Conservation (phyloP, 2,797 vertebrate species). For the Trachops cirrhosus region DNA sequence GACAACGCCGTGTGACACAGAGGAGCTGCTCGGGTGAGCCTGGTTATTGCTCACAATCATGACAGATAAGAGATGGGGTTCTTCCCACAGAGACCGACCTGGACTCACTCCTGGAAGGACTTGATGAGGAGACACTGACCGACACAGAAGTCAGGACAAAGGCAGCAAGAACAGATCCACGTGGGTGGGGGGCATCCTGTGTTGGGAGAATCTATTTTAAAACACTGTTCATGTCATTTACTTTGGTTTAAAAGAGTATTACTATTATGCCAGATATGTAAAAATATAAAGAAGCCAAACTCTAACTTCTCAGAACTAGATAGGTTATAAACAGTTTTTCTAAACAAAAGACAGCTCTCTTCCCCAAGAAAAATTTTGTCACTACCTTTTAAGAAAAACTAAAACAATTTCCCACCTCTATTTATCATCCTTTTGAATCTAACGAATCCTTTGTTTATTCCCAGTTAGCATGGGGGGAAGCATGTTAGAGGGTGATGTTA, state of each 20-base stretch:
- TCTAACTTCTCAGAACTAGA: neutral
- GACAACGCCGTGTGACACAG: neutral
- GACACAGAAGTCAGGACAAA: neutral
- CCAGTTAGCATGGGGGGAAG: too few relatives aligned
- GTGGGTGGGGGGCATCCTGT: neutral
- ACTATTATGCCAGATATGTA: neutral
- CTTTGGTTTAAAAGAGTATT: neutral
- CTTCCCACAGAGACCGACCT: neutral
- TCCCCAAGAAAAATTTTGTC: neutral
- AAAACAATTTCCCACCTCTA: neutral
- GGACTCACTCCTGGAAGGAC: neutral
- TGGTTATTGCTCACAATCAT: too few relatives aligned
- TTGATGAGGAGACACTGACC: neutral
- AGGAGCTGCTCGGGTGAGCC: neutral
- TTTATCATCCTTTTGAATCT: neutral
- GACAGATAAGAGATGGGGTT: too few relatives aligned
- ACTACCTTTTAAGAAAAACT: neutral
- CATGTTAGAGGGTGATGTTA: neutral
- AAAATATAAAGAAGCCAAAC: neutral
- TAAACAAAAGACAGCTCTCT: neutral
- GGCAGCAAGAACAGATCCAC: neutral
- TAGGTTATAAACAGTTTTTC: neutral
- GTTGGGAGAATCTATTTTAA: neutral
- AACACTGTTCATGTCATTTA: neutral
- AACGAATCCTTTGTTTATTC: neutral